Base-by-base conservation (phyloP, 2,888 invertebrate genomes). In the Agrochola lota region DNA sequence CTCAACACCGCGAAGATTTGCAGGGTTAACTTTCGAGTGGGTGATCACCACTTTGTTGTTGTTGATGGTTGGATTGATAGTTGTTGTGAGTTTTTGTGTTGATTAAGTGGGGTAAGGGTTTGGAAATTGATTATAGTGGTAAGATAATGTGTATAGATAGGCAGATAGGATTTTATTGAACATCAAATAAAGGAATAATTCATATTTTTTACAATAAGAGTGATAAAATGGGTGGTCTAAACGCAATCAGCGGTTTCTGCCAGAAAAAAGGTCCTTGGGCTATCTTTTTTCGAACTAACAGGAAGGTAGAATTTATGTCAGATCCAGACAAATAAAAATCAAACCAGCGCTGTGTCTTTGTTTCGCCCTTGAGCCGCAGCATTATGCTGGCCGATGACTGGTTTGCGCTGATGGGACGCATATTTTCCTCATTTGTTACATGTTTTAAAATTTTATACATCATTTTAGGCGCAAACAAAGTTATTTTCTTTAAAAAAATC, bases 1-100 rank as follows among this genome's bases (percentile, higher is more conserved):
- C 86, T 81, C 79, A 81, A 87, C 82, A 78, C 78, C 71, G 76
- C 81, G 59, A 81, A 87, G 78, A 90, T 90, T 89, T 88, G 87
- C 82, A 80, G 85, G 84, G 87, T 82, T 85, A 81, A 87, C 88
- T 85, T 88, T 89, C 57, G 84, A 86, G 86, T 82, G 67, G 72
- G 55, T 64, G 71, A 70, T 75, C 75, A 69, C n/a, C 73, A 59
- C 52, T 71, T 81, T 85, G 66, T 67, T 67, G 74, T 71, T 67
- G 70, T 85, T 81, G 69, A 67, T 63, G 55, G 46, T 71, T 35
- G 12, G 46, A 83, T 77, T 67, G 78, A 83, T 83, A 70, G 69
- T 70, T 66, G 43, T 60, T 49, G 66, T 66, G 57, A 49, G 55
- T 71, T 83, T 62, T 46, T 76, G 40, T 82, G 57, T 64, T 59